These are phyloP conservation scores for Drosophila histrio DNA, from an alignment of 2,888 invertebrate species.

Conservation along the genomic window DNA sequence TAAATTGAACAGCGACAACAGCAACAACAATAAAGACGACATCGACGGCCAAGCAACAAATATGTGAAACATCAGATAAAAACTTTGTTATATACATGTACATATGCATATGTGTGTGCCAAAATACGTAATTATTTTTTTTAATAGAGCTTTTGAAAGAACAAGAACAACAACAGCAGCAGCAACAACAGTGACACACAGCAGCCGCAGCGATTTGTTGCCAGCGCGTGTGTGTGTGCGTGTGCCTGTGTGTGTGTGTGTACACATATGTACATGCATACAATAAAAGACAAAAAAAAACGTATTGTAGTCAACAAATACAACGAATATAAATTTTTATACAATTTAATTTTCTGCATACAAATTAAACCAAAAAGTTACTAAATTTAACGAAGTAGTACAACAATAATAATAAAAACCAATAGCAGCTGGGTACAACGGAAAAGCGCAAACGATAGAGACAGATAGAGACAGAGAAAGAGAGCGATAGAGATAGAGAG, in stretches of 20 bases:
- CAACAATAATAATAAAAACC: slow-evolving; percentile 11
- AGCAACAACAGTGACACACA: slow-evolving; percentile 16
- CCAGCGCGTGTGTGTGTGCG: slow-evolving; percentile 1
- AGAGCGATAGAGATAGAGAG: slow-evolving; percentile 1
- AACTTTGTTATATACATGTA: slow-evolving; percentile 14
- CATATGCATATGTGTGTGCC: slow-evolving; percentile 3
- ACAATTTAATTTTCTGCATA: slow-evolving; percentile 23
- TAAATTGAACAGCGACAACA: slow-evolving; percentile 12
- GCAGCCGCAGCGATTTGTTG: slow-evolving; percentile 27
- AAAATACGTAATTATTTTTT: slow-evolving; percentile 49
- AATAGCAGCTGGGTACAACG: slow-evolving; percentile 57
- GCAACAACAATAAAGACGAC: slow-evolving; percentile 6
- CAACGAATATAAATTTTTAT: slow-evolving; percentile 60
- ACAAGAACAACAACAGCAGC: background rate
- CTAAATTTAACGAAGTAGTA: slow-evolving; percentile 1
- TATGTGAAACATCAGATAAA: slow-evolving; percentile 34
- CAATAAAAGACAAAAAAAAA: slow-evolving; percentile 33
- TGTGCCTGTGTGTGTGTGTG: slow-evolving; percentile 32
- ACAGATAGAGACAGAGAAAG: background rate
- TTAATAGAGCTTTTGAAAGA: slow-evolving; percentile 31
- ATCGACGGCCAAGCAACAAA: slow-evolving; percentile 9
- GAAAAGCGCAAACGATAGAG: background rate
- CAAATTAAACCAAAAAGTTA: slow-evolving; percentile 3
- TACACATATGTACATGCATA: slow-evolving; percentile 5
- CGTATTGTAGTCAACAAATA: slow-evolving; percentile 48